Conservation (phyloP, 2,888 invertebrate species). For the Caenorhabditis sulstoni region DNA sequence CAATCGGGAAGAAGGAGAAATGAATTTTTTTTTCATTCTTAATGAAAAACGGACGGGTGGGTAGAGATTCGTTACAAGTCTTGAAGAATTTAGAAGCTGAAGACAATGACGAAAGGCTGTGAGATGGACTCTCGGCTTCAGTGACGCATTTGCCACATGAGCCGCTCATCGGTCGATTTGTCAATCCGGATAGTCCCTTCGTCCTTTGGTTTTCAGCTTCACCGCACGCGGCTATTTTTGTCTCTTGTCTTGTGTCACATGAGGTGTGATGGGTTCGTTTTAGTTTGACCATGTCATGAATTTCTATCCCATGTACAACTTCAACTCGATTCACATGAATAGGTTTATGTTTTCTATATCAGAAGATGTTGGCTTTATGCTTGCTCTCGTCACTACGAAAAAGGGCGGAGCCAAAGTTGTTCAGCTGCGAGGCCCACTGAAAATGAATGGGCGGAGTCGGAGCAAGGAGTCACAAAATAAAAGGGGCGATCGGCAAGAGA, state of each 20-base stretch:
- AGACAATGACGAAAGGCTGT: slow-evolving; percentile 6
- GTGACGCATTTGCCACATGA: slow-evolving; percentile 15
- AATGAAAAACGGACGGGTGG: background rate
- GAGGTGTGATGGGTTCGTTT: background rate
- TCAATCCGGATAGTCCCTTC: background rate
- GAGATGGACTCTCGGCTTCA: background rate
- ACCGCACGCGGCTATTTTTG: slow-evolving; percentile 20
- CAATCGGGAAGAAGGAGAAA: background rate
- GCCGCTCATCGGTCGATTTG: background rate
- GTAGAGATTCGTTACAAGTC: slow-evolving; percentile 12
- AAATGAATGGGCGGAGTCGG: slow-evolving; percentile 53
- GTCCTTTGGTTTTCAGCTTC: slow-evolving; percentile 13
- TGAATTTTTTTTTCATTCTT: background rate
- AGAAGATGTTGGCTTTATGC: background rate
- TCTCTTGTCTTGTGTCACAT: slow-evolving; percentile 13
- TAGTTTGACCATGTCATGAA: slow-evolving; percentile 11
- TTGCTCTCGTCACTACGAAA: slow-evolving; percentile 8
- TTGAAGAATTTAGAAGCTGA: background rate
- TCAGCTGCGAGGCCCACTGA: slow-evolving; percentile 36
- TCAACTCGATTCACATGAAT: slow-evolving; percentile 35
- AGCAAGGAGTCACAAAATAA: slow-evolving; percentile 50
- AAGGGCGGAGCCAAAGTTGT: slow-evolving; percentile 32
- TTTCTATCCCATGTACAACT: slow-evolving; percentile 19
- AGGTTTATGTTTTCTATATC: slow-evolving; percentile 2
- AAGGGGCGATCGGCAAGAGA: slow-evolving; percentile 30